Percentiles rank a stretch among this genome's conserved stretches.
These are phyloP conservation scores for Drosophila dives DNA, from an alignment of 2,888 invertebrate genomes.

Conservation along the genomic window DNA sequence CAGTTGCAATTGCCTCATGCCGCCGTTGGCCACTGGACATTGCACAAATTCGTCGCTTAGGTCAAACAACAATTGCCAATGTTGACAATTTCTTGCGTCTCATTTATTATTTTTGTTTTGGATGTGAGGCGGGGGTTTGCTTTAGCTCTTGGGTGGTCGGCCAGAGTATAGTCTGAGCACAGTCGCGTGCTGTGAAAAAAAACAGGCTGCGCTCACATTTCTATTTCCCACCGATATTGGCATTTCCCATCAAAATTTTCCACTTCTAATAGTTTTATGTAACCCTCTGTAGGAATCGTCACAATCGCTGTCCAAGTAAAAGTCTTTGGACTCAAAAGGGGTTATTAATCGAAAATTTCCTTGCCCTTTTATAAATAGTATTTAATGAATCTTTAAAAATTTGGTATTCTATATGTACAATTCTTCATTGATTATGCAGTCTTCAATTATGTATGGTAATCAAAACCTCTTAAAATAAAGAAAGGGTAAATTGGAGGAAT, in stretches of 20 bases:
- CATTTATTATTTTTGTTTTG: not conserved
- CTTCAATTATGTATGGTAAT: constrained; percentile 36
- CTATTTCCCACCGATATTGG: not conserved
- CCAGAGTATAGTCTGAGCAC: not conserved
- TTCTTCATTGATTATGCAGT: not conserved
- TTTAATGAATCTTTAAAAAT: not conserved
- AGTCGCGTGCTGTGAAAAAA: not conserved
- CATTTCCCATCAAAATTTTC: not conserved
- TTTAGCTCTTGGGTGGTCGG: constrained; percentile 39
- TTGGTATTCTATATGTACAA: not conserved
- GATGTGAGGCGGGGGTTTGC: not conserved
- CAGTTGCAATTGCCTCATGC: constrained; percentile 50
- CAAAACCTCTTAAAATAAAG: not conserved
- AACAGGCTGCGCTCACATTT: not conserved
- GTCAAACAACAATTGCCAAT: constrained; percentile 53
- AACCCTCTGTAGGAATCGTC: not conserved
- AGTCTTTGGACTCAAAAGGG: not conserved
- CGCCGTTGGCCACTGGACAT: constrained; percentile 70
- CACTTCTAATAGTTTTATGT: not conserved
- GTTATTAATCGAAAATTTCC: not conserved
- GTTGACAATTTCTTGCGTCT: constrained; percentile 61
- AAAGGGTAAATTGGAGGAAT: not conserved
- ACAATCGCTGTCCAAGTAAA: not conserved
- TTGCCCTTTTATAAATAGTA: not conserved
- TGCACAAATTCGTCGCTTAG: constrained; percentile 64